phyloP scores from a whole-genome alignment of 2,113 vertebrate species.

The Dasyurus viverrinus region DNA sequence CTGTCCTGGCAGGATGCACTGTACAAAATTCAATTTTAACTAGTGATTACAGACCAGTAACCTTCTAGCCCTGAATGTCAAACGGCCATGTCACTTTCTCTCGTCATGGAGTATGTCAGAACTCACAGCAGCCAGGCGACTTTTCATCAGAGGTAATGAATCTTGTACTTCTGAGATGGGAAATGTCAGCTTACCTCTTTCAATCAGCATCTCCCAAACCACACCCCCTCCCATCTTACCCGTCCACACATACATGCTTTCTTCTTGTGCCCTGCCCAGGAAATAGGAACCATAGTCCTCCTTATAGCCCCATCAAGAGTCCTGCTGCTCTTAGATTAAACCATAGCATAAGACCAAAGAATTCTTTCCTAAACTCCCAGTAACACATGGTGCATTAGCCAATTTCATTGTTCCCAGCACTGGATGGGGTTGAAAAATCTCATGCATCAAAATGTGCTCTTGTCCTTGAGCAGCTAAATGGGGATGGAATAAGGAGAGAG shows the following conservation, averaged over 20 bases:
- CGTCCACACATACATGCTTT: slow-evolving; percentile 37
- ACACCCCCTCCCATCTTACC: background rate
- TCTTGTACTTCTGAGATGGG: slow-evolving; percentile 62
- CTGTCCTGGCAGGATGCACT: slow-evolving; percentile 73
- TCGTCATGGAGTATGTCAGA: slow-evolving; percentile 74
- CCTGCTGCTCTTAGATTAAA: slow-evolving; percentile 64
- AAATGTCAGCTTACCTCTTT: slow-evolving; percentile 50
- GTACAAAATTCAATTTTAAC: slow-evolving; percentile 84
- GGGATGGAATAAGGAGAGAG: slow-evolving; percentile 25
- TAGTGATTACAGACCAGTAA: slow-evolving; percentile 81
- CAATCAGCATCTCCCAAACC: background rate
- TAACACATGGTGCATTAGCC: slow-evolving; percentile 17
- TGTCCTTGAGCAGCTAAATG: slow-evolving; percentile 71
- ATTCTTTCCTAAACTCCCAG: slow-evolving; percentile 32
- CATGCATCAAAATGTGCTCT: slow-evolving; percentile 50
- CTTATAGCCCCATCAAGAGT: slow-evolving; percentile 36
- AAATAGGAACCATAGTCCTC: slow-evolving; percentile 36
- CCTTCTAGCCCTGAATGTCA: slow-evolving; percentile 83
- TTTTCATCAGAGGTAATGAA: slow-evolving; percentile 75
- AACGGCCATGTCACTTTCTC: slow-evolving; percentile 81
- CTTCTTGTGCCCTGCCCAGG: slow-evolving; percentile 63
- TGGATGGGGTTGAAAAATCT: slow-evolving; percentile 54
- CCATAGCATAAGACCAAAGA: background rate
- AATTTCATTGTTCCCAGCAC: background rate
- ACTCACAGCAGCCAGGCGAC: slow-evolving; percentile 74